phyloP scores from a whole-genome alignment of 2,888 invertebrate species.

The Troglohyphantes excavatus region DNA sequence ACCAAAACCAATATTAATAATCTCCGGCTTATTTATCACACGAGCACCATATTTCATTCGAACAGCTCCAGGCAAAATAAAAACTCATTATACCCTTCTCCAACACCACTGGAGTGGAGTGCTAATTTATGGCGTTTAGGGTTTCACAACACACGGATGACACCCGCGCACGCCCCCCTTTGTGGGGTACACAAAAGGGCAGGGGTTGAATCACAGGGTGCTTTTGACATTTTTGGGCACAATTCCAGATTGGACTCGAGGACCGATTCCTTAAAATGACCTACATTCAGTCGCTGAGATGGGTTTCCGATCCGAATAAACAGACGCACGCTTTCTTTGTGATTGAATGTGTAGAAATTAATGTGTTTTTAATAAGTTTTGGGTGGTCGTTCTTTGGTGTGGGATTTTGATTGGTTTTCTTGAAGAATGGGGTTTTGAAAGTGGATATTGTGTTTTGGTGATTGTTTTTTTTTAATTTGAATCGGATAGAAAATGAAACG shows the following conservation, averaged over 20 bases:
- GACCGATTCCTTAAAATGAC: slow-evolving; percentile 47
- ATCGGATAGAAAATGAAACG: no score
- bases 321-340: background rate
- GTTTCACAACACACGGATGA: slow-evolving; percentile 44
- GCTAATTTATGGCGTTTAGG: slow-evolving; percentile 54
- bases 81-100: background rate
- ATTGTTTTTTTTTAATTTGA: no score
- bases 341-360: background rate
- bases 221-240: slow-evolving; percentile 69
- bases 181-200: slow-evolving; percentile 57
- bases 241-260: slow-evolving; percentile 50
- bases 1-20: background rate
- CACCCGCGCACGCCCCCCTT: slow-evolving; percentile 42
- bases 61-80: slow-evolving; percentile 8
- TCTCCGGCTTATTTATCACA: slow-evolving; percentile 12
- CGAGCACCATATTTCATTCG: background rate
- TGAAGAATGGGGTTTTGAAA: no score
- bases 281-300: slow-evolving; percentile 25
- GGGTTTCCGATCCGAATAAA: slow-evolving; percentile 34
- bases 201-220: slow-evolving; percentile 54
- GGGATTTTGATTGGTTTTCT: no score
- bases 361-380: no score
- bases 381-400: no score
- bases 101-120: background rate
- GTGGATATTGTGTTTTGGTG: no score